A percentile compares a stretch with the other conserved stretches of the same genome.
Conservation (phyloP, 2,888 invertebrate genomes). For the Amphipoea oculea region DNA sequence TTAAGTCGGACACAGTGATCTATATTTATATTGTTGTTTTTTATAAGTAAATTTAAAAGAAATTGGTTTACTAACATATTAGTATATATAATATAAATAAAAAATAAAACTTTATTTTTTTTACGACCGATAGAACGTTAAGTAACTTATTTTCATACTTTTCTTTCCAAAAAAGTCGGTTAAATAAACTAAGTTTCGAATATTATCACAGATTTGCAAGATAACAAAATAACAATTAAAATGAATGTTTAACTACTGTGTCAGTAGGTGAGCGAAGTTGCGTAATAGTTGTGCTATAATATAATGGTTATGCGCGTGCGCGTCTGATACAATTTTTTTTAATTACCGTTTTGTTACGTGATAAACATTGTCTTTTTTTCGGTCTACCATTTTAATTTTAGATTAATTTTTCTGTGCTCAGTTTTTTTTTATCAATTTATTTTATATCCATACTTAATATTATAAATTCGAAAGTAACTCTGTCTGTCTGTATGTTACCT, state of each 20-base stretch:
- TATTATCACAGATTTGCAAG: neutral
- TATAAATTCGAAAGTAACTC: too few relatives aligned
- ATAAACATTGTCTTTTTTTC: neutral
- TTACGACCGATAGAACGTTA: neutral
- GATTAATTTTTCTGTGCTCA: neutral
- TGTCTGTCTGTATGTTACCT: too few relatives aligned
- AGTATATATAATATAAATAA: too few relatives aligned
- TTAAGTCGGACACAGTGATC: too few relatives aligned
- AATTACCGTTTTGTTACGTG: slow-evolving; percentile 35
- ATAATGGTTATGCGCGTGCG: slow-evolving; percentile 37
- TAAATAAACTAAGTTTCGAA: neutral
- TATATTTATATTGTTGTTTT: too few relatives aligned
- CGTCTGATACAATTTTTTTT: slow-evolving; percentile 45
- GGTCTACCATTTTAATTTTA: neutral
- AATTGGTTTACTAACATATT: neutral
- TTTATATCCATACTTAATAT: neutral
- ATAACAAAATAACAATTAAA: slow-evolving; percentile 33
- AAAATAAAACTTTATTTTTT: neutral
- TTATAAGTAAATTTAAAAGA: neutral
- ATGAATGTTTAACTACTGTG: slow-evolving; percentile 32
- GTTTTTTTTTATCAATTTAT: neutral
- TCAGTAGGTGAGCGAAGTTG: slow-evolving; percentile 45
- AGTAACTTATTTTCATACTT: too few relatives aligned
- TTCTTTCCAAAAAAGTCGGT: neutral
- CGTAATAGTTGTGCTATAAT: slow-evolving; percentile 48